phyloP scores from a whole-genome alignment of 2,113 vertebrate species.

The Erpornis zantholeuca region DNA sequence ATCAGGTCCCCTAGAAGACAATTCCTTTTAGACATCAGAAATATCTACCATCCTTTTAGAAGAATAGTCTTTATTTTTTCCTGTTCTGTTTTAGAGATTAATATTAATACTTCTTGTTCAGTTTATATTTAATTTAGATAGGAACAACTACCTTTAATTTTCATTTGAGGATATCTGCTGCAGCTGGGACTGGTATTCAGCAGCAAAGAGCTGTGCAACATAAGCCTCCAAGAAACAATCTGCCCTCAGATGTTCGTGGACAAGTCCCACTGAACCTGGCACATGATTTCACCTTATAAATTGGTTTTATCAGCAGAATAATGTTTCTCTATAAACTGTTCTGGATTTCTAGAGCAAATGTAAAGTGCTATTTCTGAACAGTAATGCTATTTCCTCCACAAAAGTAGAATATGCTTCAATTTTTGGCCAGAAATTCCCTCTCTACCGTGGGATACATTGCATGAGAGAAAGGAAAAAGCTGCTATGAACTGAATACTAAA shows the following conservation, averaged over 20 bases:
- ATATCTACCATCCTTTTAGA: neutral
- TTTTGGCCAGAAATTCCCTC: slow-evolving; percentile 28
- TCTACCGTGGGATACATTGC: slow-evolving; percentile 21
- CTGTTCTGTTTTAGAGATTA: neutral
- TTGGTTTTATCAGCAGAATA: slow-evolving; percentile 26
- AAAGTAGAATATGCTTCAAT: slow-evolving; percentile 4
- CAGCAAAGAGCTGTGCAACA: neutral
- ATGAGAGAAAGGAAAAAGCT: slow-evolving; percentile 33
- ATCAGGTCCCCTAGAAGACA: neutral
- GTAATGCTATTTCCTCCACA: neutral
- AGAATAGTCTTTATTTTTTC: neutral
- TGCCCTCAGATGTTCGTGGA: neutral
- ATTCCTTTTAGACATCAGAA: neutral
- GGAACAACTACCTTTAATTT: neutral
- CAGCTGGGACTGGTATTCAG: neutral
- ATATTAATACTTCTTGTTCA: neutral
- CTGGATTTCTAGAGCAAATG: neutral
- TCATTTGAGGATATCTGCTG: neutral
- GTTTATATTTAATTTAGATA: neutral
- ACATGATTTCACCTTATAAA: neutral
- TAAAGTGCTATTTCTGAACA: neutral
- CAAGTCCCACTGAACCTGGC: neutral
- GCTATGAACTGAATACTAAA: slow-evolving; percentile 34
- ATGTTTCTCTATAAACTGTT: slow-evolving; percentile 8
- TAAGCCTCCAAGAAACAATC: neutral